phyloP scores from a whole-genome alignment of 2,113 vertebrate species.

The Herpailurus yagouaroundi region DNA sequence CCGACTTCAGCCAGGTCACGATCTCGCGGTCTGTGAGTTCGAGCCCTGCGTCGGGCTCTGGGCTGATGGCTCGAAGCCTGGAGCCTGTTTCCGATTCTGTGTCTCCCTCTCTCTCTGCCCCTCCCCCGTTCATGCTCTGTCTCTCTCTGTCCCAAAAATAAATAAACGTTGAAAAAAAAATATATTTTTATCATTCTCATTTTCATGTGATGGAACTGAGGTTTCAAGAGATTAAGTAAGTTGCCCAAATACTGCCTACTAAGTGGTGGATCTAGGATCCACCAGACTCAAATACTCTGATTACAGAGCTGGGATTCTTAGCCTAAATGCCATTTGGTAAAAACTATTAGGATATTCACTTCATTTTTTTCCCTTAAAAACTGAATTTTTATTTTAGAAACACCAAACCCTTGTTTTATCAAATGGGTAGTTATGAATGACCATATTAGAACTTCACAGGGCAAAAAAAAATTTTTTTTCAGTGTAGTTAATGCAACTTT shows the following conservation, averaged over 20 bases:
- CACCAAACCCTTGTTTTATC: not conserved
- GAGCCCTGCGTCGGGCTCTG: too few relatives aligned
- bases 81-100: too few relatives aligned
- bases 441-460: not conserved
- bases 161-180: too few relatives aligned
- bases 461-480: not conserved
- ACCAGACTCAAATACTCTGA: not conserved
- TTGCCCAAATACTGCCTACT: not conserved
- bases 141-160: too few relatives aligned
- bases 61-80: too few relatives aligned
- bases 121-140: too few relatives aligned
- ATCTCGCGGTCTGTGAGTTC: too few relatives aligned
- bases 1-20: too few relatives aligned
- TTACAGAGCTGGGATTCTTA: not conserved
- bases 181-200: slow-evolving; percentile 16
- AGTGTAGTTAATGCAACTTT: not conserved
- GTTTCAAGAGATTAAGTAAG: slow-evolving; percentile 12
- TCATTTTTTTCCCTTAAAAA: not conserved
- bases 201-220: not conserved
- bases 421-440: not conserved
- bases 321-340: not conserved
- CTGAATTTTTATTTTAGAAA: not conserved
- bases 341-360: not conserved
- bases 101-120: too few relatives aligned
- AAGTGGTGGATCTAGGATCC: not conserved